phyloP scores from a whole-genome alignment of 2,113 vertebrate genomes.

The Orientallactaga bullata region DNA sequence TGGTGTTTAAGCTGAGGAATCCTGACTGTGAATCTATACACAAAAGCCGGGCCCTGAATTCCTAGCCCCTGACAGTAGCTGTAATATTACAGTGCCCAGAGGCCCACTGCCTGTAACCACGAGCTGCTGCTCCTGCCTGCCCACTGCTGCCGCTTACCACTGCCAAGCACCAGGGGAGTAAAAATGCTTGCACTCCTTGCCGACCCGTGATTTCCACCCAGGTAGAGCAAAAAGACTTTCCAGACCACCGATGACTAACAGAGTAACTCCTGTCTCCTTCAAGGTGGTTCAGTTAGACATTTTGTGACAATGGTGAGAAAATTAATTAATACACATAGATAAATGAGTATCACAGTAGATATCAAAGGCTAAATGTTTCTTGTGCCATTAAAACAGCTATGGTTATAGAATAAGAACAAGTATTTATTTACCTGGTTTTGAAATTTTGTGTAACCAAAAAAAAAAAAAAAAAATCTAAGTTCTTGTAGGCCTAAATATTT shows the following conservation, averaged over 20 bases:
- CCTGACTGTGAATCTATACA: too few species aligned
- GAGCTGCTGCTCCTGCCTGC: too few species aligned
- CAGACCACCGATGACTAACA: not conserved
- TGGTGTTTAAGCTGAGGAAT: not conserved
- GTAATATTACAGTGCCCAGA: not conserved
- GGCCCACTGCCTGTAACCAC: too few species aligned
- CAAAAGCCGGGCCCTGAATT: too few species aligned
- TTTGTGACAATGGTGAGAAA: not conserved
- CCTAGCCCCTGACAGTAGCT: not conserved
- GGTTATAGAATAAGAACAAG: not conserved
- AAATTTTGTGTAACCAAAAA: not conserved
- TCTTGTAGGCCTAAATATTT: not conserved
- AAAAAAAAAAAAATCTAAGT: not conserved
- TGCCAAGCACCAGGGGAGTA: too few species aligned
- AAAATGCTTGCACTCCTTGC: not conserved
- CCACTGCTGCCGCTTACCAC: not conserved
- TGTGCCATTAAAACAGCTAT: not conserved
- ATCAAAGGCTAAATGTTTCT: not conserved
- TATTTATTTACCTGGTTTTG: not conserved
- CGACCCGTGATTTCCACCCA: too few species aligned
- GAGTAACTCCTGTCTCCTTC: not conserved
- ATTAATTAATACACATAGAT: not conserved
- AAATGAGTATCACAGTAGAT: not conserved
- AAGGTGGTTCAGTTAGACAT: not conserved
- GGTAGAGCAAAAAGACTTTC: too few species aligned